These are phyloP conservation scores for Lasioglossum malachurum DNA, from an alignment of 2,888 invertebrate genomes.

Conservation along the genomic window DNA sequence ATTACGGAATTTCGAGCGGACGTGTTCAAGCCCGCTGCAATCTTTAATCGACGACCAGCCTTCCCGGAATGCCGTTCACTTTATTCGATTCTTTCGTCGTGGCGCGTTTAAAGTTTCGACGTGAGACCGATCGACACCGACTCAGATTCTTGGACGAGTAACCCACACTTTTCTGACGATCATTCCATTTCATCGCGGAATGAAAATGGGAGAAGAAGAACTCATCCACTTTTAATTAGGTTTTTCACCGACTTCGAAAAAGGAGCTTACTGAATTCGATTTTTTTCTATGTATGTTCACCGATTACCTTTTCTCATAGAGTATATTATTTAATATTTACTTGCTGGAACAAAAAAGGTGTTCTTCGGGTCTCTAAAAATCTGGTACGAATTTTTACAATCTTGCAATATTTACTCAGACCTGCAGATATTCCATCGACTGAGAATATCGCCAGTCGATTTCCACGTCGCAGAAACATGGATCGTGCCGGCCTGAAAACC, in stretches of 20 bases:
- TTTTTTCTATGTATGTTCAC: too few relatives aligned
- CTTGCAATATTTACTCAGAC: too few relatives aligned
- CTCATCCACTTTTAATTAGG: background rate
- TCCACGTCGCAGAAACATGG: background rate
- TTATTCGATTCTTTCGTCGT: background rate
- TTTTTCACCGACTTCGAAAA: too few relatives aligned
- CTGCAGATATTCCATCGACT: background rate
- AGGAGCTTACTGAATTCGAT: too few relatives aligned
- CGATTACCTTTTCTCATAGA: too few relatives aligned
- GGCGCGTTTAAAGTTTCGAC: background rate
- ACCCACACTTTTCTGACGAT: background rate
- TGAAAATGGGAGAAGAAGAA: background rate
- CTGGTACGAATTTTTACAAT: too few relatives aligned
- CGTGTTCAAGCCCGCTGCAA: background rate
- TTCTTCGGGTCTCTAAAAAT: too few relatives aligned
- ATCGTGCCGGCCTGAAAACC: background rate
- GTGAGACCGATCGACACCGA: background rate
- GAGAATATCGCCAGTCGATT: background rate
- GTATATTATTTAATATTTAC: too few relatives aligned
- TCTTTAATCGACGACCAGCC: background rate
- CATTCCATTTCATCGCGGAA: background rate
- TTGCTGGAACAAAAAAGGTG: too few relatives aligned
- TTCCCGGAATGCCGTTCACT: background rate
- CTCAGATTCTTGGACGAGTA: background rate
- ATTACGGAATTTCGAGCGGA: background rate